Evolutionary conservation across 2,888 invertebrate genomes (phyloP), one percentile per base, ranked within the genome.

Genomic region (Dendrolimus pini): DNA sequence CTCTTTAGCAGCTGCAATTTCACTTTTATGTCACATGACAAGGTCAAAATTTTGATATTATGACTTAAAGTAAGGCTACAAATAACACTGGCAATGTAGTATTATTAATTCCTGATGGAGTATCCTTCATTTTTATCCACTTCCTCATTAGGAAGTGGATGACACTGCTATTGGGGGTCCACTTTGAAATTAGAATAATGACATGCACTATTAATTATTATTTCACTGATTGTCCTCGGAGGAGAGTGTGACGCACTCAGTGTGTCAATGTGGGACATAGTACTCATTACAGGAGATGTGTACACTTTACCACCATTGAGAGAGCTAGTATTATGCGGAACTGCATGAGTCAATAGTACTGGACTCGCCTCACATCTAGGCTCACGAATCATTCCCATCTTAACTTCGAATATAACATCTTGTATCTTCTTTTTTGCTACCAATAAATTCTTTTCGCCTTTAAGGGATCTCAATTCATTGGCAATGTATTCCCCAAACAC

Each of bases 401-500:
- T 93, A 0, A 93, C 92, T 67, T 93, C 93, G 75, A 92, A 93
- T 66, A 93, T 90, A 10, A 91, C 89, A 67, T 92, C 93, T 67
- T 93, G 92, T 60, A 93, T 93, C 71, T 92, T 93, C 69, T 93
- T 93, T 68, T 93, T 93, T 0, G 92, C 88, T 6, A 92, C 83
- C 7, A 92, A 72, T 10, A 93, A 72, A 60, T 92, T 91, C 66
- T 92, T 92, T 55, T 93, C 87, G 18, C 91, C 92, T 72, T 87
- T 89, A 14, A 93, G 78, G 52, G 91, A 91, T 7, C 93, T 80
- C 65, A 93, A 77, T 70, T 93, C 93, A 68, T 93, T 93, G 1
- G 93, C 93, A 58, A 93, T 80, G 62, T 93, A 93, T 77, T 93
- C 93, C 8, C 93, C 93, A 57, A 92, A 93, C 0, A 92, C 91